A percentile compares a stretch with the other conserved stretches of the same genome.
Conservation (phyloP, 2,888 invertebrate species). For the Oxycera nigricornis region DNA sequence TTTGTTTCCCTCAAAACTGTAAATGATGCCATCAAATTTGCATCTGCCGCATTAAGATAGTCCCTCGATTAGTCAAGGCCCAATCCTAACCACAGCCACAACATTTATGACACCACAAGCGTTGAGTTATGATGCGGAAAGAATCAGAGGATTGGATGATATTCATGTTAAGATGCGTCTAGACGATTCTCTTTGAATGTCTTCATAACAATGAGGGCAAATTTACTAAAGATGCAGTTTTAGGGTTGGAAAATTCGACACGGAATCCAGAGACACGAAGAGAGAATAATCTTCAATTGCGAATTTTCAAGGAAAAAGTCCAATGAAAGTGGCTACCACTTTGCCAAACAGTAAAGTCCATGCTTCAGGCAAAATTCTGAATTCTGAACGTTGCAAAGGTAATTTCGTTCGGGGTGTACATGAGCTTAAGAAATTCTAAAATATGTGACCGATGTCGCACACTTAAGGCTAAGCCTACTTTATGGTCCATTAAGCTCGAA, state of each 20-base stretch:
- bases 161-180: background rate
- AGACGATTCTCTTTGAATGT: too few species aligned
- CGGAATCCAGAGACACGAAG: too few species aligned
- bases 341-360: too few species aligned
- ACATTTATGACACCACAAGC: constrained; percentile 23
- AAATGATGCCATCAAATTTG: constrained; percentile 45
- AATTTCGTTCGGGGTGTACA: background rate
- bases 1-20: background rate
- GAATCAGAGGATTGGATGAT: background rate
- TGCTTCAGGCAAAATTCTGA: too few species aligned
- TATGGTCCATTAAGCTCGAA: constrained; percentile 44
- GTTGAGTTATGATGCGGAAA: background rate
- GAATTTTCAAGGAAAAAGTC: too few species aligned
- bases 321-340: too few species aligned
- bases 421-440: background rate
- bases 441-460: constrained; percentile 3
- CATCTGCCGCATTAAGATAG: constrained; percentile 42
- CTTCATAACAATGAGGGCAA: too few species aligned
- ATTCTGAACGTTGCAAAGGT: too few species aligned
- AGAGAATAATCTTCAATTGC: too few species aligned
- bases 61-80: constrained; percentile 17
- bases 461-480: constrained; percentile 42
- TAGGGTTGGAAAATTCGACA: too few species aligned
- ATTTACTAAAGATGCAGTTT: too few species aligned
- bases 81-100: background rate